Evolutionary conservation across 1,140 invertebrate species (phyloP).

Genomic region (Drosophila bifasciata): DNA sequence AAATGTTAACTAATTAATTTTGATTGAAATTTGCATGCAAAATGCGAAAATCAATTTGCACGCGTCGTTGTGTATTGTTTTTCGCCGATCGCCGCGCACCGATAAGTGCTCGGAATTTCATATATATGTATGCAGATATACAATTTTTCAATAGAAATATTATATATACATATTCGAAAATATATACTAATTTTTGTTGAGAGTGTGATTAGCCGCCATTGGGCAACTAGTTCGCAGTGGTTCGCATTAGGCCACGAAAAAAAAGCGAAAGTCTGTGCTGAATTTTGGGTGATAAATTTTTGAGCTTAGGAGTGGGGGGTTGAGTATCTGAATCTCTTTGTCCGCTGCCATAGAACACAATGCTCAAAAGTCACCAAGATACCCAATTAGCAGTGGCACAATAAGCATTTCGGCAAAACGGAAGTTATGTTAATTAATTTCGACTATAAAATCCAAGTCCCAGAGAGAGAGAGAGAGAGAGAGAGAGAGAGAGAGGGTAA

Average conservation of each 20-base stretch:
- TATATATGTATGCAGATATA: constrained; percentile 35
- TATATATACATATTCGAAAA: constrained; percentile 7
- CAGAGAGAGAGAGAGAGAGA: too few relatives aligned
- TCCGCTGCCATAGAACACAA: constrained; percentile 14
- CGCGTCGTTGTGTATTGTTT: constrained; percentile 59
- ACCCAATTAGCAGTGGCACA: constrained; percentile 61
- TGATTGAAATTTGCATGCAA: constrained; percentile 84
- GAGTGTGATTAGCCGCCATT: constrained; percentile 10
- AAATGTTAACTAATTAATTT: constrained; percentile 84
- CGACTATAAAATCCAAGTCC: constrained; percentile 46
- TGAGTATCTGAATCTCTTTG: background rate
- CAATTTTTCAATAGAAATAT: constrained; percentile 46
- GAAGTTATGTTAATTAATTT: constrained; percentile 77
- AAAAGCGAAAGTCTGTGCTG: constrained; percentile 53
- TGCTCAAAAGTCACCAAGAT: constrained; percentile 21
- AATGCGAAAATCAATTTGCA: constrained; percentile 81
- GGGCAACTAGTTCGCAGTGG: constrained; percentile 37
- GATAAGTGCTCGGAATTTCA: constrained; percentile 49
- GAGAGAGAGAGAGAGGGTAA: constrained; percentile 5
- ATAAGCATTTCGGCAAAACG: constrained; percentile 60
- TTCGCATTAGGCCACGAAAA: constrained; percentile 3
- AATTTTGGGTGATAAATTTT: background rate
- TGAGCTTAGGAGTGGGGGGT: background rate
- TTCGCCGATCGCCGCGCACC: constrained; percentile 40
- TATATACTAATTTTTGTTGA: too few relatives aligned